A percentile compares a stretch with the other conserved stretches of the same genome.
These are phyloP conservation scores for Penaeus vannamei DNA, from an alignment of 1,140 invertebrate genomes.

Conservation along the genomic window DNA sequence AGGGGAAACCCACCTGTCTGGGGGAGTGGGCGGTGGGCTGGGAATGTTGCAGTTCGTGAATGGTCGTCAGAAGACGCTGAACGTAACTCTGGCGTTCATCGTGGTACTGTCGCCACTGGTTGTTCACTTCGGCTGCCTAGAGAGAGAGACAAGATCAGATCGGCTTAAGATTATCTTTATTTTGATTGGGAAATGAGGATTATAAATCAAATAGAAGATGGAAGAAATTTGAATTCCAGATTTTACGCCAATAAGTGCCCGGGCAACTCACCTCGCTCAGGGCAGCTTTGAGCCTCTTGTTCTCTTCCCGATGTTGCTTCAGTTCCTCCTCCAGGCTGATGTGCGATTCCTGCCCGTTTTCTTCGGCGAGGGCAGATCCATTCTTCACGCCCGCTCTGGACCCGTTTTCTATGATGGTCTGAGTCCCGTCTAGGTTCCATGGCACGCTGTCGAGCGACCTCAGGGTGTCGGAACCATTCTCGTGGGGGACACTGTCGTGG, in stretches of 20 bases:
- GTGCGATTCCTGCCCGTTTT: conserved; percentile 27
- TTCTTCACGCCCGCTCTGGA: conserved; percentile 51
- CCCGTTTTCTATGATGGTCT: conserved; percentile 66
- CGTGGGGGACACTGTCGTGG: background rate
- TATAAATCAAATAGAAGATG: too few relatives aligned
- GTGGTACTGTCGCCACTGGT: conserved; percentile 71
- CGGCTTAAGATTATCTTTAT: too few relatives aligned
- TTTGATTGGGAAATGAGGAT: too few relatives aligned
- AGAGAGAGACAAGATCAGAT: background rate
- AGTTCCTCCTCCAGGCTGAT: conserved; percentile 66
- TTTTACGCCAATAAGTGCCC: too few relatives aligned
- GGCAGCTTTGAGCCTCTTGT: conserved; percentile 70
- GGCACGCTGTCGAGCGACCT: conserved; percentile 60
- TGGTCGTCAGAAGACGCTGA: conserved; percentile 69
- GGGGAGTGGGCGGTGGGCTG: conserved; percentile 29
- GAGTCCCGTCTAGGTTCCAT: conserved; percentile 63
- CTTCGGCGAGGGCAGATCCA: conserved; percentile 36
- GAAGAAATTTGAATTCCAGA: too few relatives aligned
- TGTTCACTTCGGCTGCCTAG: conserved; percentile 70
- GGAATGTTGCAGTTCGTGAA: conserved; percentile 70
- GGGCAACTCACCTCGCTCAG: conserved; percentile 69
- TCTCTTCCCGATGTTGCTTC: conserved; percentile 69
- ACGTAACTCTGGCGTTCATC: conserved; percentile 70
- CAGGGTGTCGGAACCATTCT: conserved; percentile 53
- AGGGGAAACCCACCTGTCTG: conserved; percentile 32